Base-by-base conservation (phyloP, 2,113 vertebrate species). In the Thamnophis sirtalis region DNA sequence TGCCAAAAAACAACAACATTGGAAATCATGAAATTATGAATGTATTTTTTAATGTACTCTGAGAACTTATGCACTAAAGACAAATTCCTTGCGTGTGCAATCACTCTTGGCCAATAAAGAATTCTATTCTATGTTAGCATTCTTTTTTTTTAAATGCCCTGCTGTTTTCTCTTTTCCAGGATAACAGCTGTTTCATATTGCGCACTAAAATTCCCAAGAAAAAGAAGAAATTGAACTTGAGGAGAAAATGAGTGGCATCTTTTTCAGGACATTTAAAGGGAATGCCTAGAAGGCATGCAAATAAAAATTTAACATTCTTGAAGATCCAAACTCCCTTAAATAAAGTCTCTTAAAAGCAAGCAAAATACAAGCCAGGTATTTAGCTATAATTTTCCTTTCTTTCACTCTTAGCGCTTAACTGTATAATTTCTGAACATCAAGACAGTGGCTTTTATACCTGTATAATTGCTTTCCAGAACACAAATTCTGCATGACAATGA, bases 111-210 rank as follows among this genome's bases (percentile, higher is more conserved):
- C 43, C 43, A 43, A 43, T 43, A 43, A 43, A 43, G 43, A 3
- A 43, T 43, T 43, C 43, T 43, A 43, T 43, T 43, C 43, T 43
- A 43, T 43, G 3, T 43, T 53, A 33, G 3, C 21, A 10, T 53
- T 10, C 22, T 24, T 58, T 24, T 58, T 56, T 56, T 53, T 0
- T 80, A 58, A 60, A 60, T 63, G 38, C 15, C 48, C 33, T 33
- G 0, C 60, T 9, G 49, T 4, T 91, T 8, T 92, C 21, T 92
- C 24, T 89, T 0, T 94, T 95, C 5, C 0, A 98, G 98, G 97
- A 97, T 4, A 95, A 95, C 22, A 96, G 94, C 86, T 93, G 89
- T 90, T 98, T 98, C 89, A 97, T 98, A 95, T 4, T 98, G 95
- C 97, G 96, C 89, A 96, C 96, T 91, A 94, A 94, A 87, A 93